phyloP scores from a whole-genome alignment of 2,888 invertebrate genomes.

The Iphiclides podalirius region DNA sequence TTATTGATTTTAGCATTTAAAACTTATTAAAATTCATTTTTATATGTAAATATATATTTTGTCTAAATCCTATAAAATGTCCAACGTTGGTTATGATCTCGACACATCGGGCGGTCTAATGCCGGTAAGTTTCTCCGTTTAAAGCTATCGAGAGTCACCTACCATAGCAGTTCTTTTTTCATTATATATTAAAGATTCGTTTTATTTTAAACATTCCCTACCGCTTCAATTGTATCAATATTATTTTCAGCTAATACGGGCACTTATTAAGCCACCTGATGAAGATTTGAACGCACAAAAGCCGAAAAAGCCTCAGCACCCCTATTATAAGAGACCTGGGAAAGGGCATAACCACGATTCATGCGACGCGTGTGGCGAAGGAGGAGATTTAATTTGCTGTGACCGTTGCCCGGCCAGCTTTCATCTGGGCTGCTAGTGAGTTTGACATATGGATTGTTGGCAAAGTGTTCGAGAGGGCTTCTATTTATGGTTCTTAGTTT shows the following conservation, averaged over 20 bases:
- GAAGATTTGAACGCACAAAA: conserved; percentile 83
- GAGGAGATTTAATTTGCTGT: conserved; percentile 96
- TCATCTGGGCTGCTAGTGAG: conserved; percentile 97
- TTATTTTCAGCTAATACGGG: conserved; percentile 89
- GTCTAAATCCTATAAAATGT: conserved; percentile 43
- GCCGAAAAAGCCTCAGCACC: conserved; percentile 85
- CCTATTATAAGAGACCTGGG: conserved; percentile 92
- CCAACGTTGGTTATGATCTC: conserved; percentile 85
- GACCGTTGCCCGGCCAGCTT: conserved; percentile 97
- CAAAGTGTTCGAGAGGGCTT: too few relatives aligned
- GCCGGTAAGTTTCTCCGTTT: conserved; percentile 88
- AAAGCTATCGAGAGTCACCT: too few relatives aligned
- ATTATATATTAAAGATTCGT: too few relatives aligned
- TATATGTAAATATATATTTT: conserved; percentile 1
- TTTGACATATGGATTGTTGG: too few relatives aligned
- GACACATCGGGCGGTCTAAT: conserved; percentile 90
- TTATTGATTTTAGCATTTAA: too few relatives aligned
- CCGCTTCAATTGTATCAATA: too few relatives aligned
- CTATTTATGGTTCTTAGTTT: too few relatives aligned
- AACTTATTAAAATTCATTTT: background rate
- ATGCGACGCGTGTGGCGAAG: conserved; percentile 96
- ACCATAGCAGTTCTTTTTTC: too few relatives aligned
- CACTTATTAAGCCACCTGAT: conserved; percentile 92
- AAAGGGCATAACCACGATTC: conserved; percentile 94
- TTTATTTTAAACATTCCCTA: too few relatives aligned